Evolutionary conservation across 92 coral and sea anemone species (phyloP), one percentile per base, ranked within the genome.

Genomic region (Epizoanthus stellaris): DNA sequence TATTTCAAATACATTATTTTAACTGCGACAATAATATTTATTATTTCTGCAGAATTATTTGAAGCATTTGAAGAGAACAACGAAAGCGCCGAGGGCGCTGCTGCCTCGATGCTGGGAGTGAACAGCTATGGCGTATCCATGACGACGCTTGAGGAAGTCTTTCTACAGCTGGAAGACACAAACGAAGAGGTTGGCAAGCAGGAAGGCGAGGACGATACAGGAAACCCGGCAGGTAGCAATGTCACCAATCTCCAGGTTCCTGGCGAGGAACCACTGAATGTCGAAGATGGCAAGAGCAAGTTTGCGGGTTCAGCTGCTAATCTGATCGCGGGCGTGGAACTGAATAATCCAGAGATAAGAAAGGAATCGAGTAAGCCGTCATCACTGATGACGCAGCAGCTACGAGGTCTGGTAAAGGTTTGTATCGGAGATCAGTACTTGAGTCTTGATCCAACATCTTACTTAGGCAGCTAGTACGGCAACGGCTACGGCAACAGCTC

Each of bases 131-230:
- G 97, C 38, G 98, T 95, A 19, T 93, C 98, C 91, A 95, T 95
- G 98, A 95, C 98, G 87, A 95, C 96, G 10, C 87, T 95, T 15
- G 98, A 95, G 75, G 98, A 95, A 80, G 98, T 95, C 54, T 95
- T 95, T 62, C 92, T 95, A 16, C 95, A 93, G 69, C 91, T 95
- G 53, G 98, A 93, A 75, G 97, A 95, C 80, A 92, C 98, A 4
- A 86, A 75, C 54, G 93, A 91, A 19, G 88, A 79, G 20, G 90
- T 73, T 30, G 65, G 23, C 3, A 85, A 67, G 7, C 79, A 79
- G 54, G 77, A 72, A 23, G 8, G 21, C 13, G 85, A 75, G 14
- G 43, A 30, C 10, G 80, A 75, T 47, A 16, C 6, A 2, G 70
- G 12, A 14, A 56, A 8, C 0, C 19, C 59, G 19, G 20, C 54